phyloP scores from a whole-genome alignment of 2,797 vertebrate genomes.

The Manis crassicaudata region DNA sequence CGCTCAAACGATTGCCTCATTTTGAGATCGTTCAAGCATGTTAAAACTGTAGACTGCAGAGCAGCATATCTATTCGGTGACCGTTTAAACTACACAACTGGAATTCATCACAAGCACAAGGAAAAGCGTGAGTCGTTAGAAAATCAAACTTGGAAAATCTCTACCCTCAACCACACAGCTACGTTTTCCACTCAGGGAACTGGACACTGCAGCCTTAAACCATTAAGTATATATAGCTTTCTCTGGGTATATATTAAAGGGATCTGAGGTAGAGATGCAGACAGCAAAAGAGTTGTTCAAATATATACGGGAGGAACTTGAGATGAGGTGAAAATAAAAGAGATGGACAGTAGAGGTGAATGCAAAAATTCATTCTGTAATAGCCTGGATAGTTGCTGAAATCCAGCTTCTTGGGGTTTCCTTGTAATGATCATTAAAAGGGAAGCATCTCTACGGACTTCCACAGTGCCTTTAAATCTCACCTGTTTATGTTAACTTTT shows the following conservation, averaged over 20 bases:
- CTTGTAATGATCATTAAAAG: neutral
- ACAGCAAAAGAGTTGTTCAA: neutral
- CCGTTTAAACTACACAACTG: slow-evolving; percentile 72
- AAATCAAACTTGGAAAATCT: slow-evolving; percentile 70
- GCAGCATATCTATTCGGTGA: slow-evolving; percentile 58
- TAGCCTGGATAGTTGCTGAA: neutral
- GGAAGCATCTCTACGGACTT: neutral
- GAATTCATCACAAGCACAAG: slow-evolving; percentile 68
- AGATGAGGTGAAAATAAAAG: neutral
- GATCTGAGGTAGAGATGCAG: neutral
- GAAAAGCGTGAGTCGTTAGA: slow-evolving; percentile 37
- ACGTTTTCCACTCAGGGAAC: slow-evolving; percentile 5
- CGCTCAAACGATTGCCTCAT: slow-evolving; percentile 70
- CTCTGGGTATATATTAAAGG: neutral
- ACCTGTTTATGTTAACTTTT: neutral
- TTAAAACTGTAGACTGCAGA: slow-evolving; percentile 60
- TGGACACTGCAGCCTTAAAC: neutral
- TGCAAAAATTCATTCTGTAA: neutral
- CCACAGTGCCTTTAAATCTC: neutral
- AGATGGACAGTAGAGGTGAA: too few species aligned
- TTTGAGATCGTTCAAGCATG: slow-evolving; percentile 72
- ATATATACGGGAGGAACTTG: neutral
- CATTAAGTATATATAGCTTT: neutral
- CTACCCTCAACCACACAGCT: neutral
- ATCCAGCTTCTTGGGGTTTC: neutral